Evolutionary conservation across 2,797 vertebrate species (phyloP).

Genomic region (Arnoldichthys spilopterus): DNA sequence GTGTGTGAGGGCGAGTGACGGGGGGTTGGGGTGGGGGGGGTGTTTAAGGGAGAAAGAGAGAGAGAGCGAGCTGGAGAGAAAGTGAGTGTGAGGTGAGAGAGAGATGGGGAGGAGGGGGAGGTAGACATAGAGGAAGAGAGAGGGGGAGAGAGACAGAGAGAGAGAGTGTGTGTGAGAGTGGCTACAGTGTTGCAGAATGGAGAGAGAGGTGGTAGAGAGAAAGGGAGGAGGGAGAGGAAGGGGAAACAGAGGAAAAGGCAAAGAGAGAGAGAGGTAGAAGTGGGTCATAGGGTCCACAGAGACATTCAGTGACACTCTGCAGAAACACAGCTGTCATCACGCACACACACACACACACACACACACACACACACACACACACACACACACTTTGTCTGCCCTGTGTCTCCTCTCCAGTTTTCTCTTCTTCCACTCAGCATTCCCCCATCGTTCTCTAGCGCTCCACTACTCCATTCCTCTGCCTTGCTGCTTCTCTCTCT

Average conservation of each 20-base stretch:
- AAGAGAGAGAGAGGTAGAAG: slow-evolving; percentile 83
- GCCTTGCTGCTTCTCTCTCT: slow-evolving; percentile 59
- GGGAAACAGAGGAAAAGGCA: slow-evolving; percentile 63
- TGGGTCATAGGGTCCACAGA: slow-evolving; percentile 96
- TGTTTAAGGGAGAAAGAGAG: slow-evolving; percentile 27
- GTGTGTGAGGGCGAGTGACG: slow-evolving; percentile 73
- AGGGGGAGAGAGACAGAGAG: slow-evolving; percentile 62
- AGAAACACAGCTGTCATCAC: slow-evolving; percentile 81
- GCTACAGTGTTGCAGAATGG: slow-evolving; percentile 27
- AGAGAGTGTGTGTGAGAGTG: slow-evolving; percentile 49
- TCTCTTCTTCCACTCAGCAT: slow-evolving; percentile 59
- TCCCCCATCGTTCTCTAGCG: slow-evolving; percentile 51
- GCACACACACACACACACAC: slow-evolving; percentile 39
- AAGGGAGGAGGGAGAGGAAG: slow-evolving; percentile 35
- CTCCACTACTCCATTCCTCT: slow-evolving; percentile 44
- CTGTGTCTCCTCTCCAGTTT: slow-evolving; percentile 53
- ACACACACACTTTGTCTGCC: slow-evolving; percentile 55
- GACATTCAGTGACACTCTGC: slow-evolving; percentile 92
- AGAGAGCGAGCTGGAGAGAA: slow-evolving; percentile 63
- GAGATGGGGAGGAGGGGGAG: slow-evolving; percentile 49
- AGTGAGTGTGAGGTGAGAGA: slow-evolving; percentile 81
- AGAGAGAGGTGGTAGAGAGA: slow-evolving; percentile 69
- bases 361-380: slow-evolving; percentile 45
- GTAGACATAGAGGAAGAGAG: slow-evolving; percentile 36
- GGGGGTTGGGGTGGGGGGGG: slow-evolving; percentile 53